Evolutionary conservation across 2,113 vertebrate genomes (phyloP).

Genomic region (Lichenostomus cassidix): DNA sequence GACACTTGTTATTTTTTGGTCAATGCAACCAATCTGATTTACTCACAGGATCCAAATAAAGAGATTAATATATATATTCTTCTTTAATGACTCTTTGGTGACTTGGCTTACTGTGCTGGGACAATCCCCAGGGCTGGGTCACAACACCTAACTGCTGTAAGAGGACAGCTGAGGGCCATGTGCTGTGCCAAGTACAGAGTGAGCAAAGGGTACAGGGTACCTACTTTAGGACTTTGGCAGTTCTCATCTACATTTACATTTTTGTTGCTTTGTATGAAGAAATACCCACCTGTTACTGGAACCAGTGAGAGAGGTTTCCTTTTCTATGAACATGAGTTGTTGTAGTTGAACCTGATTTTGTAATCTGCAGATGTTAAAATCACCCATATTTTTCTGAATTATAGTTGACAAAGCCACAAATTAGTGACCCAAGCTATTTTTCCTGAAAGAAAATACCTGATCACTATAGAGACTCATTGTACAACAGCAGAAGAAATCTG

Average conservation of each 20-base stretch:
- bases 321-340: conserved; percentile 47
- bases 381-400: conserved; percentile 50
- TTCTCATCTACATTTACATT: neutral
- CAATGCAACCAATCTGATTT: neutral
- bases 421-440: conserved; percentile 73
- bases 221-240: neutral
- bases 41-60: neutral
- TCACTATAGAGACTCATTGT: conserved; percentile 24
- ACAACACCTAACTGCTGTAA: neutral
- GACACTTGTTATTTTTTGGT: neutral
- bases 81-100: neutral
- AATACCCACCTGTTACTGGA: neutral
- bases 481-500: conserved; percentile 81
- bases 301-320: conserved; percentile 63
- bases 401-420: conserved; percentile 59
- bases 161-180: neutral
- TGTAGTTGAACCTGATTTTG: neutral
- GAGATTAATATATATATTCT: neutral
- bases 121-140: neutral
- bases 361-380: conserved; percentile 54
- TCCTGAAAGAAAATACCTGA: conserved; percentile 57
- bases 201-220: neutral
- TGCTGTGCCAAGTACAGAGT: neutral
- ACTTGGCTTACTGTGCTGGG: neutral
- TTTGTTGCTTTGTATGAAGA: neutral